Base-by-base conservation (phyloP, 1,140 invertebrate species). In the Doryteuthis pealeii region DNA sequence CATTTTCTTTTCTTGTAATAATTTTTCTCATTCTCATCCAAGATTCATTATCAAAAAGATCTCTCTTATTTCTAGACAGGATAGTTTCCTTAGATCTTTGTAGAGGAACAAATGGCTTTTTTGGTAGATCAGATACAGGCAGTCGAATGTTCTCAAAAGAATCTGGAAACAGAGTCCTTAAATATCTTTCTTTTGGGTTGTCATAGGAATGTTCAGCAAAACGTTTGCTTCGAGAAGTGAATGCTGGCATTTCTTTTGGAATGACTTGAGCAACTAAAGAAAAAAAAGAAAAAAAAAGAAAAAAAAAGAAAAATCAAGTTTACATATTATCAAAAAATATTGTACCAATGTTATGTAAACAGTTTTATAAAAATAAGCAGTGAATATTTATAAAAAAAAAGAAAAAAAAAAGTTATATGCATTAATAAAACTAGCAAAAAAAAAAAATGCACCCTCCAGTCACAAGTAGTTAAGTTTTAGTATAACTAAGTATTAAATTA, bases 1-100 rank as follows among this genome's bases (percentile, higher is more conserved):
- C 81, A 32, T 80, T 79, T 31, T 79, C 76, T 74, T 82, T 85
- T 32, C 83, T 76, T 18, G 78, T 30, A 66, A 85, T 45, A 35
- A 87, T 84, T 15, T 77, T 75, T 43, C 80, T 62, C 82, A 87
- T 83, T 62, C 85, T 75, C 32, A 72, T 45, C 40, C 80, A 81
- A 14, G 78, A 75, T 12, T 77, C 76, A 30, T 79, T 70, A 58
- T 85, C 82, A 76, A 79, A 79, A 2, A 83, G 79, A 40, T 82
- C 81, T 31, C 83, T 71, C 74, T 85, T 86, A 28, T 78, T 70
- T 6, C 82, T 26, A 31, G 40, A 80, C 14, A 54, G 54, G 26
- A 45, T n/a, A 8, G 6, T 26, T 70, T 35, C 45, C 49, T 72
- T 72, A 31, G 71, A 71, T 65, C 66, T 72, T 1, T 72, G 26